Conservation (phyloP, 2,888 invertebrate genomes). For the Ctena decussata region DNA sequence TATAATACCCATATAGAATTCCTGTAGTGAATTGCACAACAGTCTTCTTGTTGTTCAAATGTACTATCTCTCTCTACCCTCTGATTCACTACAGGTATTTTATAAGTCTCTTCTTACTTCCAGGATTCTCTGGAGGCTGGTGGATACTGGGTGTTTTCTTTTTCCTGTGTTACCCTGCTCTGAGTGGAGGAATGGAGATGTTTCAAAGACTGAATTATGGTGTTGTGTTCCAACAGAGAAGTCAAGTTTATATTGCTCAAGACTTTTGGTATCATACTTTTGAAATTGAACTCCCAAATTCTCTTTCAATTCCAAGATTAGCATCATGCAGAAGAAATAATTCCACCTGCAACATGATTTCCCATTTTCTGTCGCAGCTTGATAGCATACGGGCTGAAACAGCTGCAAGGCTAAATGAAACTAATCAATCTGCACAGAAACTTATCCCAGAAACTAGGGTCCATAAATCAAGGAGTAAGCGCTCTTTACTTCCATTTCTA, state of each 20-base stretch:
- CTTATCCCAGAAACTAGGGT: not conserved
- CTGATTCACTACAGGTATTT: too few species aligned
- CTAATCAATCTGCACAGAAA: not conserved
- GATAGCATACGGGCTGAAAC: conserved; percentile 19
- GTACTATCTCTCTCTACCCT: conserved; percentile 4
- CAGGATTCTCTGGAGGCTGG: conserved; percentile 20
- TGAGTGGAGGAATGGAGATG: not conserved
- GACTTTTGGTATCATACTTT: conserved; percentile 59
- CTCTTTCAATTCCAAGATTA: not conserved
- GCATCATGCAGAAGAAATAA: not conserved
- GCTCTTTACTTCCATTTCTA: conserved; percentile 45
- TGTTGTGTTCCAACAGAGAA: conserved; percentile 19
- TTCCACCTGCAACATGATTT: not conserved
- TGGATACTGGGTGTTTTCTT: not conserved
- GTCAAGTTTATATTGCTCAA: conserved; percentile 22
- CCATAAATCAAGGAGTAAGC: not conserved
- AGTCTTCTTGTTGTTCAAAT: not conserved
- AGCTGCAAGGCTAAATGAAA: not conserved
- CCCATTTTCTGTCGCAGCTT: conserved; percentile 25
- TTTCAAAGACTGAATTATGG: conserved; percentile 53
- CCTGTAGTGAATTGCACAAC: not conserved
- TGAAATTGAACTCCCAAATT: not conserved
- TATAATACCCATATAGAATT: conserved; percentile 12
- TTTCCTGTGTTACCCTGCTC: not conserved
- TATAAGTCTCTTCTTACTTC: conserved; percentile 31